Evolutionary conservation across 2,797 vertebrate genomes (phyloP).

Genomic region (Cyprinella venusta): DNA sequence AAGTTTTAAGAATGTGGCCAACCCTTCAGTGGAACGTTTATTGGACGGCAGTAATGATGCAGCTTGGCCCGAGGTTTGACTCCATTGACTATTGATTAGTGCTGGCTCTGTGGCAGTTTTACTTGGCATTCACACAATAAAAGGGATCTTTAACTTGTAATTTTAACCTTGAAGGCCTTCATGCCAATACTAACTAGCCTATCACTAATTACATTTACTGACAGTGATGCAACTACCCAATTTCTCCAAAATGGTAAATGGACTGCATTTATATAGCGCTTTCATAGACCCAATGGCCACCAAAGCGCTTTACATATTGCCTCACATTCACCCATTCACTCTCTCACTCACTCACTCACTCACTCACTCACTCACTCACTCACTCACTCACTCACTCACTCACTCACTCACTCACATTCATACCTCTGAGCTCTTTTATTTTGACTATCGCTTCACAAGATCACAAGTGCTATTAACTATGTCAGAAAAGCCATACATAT

Average conservation of each 20-base stretch:
- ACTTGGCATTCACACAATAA: conserved; percentile 18
- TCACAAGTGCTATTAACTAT: background rate
- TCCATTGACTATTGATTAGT: conserved; percentile 14
- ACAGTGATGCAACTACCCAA: conserved; percentile 37
- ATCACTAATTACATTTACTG: conserved; percentile 19
- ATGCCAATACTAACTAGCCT: conserved; percentile 29
- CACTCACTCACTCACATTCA: background rate
- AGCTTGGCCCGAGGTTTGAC: background rate
- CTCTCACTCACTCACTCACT: too few species aligned
- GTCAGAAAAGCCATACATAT: background rate
- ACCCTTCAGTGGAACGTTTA: conserved; percentile 10
- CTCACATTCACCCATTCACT: too few species aligned
- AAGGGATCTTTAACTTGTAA: conserved; percentile 42
- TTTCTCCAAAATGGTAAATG: background rate
- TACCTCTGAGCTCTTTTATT: background rate
- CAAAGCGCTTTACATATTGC: too few species aligned
- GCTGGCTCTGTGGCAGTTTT: background rate
- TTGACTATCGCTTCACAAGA: too few species aligned
- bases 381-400: too few species aligned
- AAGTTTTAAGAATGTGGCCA: background rate
- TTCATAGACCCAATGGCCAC: too few species aligned
- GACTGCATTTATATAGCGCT: too few species aligned
- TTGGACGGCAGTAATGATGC: conserved; percentile 24
- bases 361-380: too few species aligned
- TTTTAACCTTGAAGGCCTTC: conserved; percentile 32